Base-by-base conservation (phyloP, 92 coral and sea anemone genomes). In the Parazoanthus darwini region DNA sequence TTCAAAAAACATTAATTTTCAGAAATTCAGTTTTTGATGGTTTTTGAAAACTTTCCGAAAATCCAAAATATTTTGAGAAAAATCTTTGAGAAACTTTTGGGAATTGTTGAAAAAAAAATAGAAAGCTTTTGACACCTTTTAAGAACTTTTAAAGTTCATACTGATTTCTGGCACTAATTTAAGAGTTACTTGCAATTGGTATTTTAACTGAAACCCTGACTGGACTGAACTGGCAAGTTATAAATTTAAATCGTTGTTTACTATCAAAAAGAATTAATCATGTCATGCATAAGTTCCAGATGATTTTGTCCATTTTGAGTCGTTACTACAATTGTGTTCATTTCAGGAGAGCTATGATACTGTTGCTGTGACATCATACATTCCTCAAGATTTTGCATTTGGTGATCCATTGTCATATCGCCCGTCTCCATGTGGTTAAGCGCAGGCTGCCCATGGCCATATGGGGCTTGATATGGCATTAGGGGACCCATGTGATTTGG, bases 221-320 rank as follows among this genome's bases (percentile, higher is more conserved):
- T 37, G 74, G 38, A 73, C 86, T 22, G 13, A 8, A 7, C 29
- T 68, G n/a, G 38, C 46, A 39, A 66, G 86, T 68, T 25, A 66
- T 79, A 79, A 14, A 79, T 67, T 42, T 66, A 46, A 66, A 68
- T 33, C 70, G 8, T 70, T n/a, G 54, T 42, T 66, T 23, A 15
- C 78, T 39, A 88, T 93, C 92, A 95, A 90, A 97, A 97, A 65
- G 99, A 97, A 77, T 97, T 97, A 70, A 97, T 90, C 99, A 97
- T 97, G 73, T 97, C 99, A 81, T 97, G 99, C 99, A 97, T 97
- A 44, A 97, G 99, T 90, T 97, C 99, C 92, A 97, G 88, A 90
- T 97, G 99, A 80, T 97, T 97, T 95, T 97, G 99, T 85, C 99
- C 98, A 92, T 97, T 97, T 66, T 97, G 99, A 43, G 89, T 92